Conservation (phyloP, 1,140 invertebrate genomes). For the Eueides isabella region DNA sequence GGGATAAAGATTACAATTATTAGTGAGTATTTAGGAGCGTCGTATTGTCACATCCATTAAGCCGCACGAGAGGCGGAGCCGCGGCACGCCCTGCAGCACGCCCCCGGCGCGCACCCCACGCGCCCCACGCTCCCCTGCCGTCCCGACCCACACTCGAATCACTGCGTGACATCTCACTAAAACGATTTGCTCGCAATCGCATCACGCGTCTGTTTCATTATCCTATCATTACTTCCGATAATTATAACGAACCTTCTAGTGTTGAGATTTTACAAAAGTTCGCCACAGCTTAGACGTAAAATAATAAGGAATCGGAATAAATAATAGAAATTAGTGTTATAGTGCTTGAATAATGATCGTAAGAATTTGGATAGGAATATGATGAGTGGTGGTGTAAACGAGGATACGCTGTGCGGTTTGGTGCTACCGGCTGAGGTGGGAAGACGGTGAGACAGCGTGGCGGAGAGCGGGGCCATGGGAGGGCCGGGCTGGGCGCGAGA, state of each 20-base stretch:
- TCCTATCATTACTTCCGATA: constrained; percentile 52
- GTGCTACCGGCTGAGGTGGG: constrained; percentile 34
- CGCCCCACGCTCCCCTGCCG: constrained; percentile 41
- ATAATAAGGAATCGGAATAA: not conserved
- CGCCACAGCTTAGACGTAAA: not conserved
- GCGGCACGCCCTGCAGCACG: constrained; percentile 58
- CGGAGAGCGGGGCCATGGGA: constrained; percentile 48
- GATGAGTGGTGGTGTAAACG: constrained; percentile 36
- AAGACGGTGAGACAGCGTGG: constrained; percentile 24
- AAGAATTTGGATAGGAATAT: constrained; percentile 38
- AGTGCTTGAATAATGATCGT: constrained; percentile 25
- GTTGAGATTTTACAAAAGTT: not conserved
- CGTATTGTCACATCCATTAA: constrained; percentile 80
- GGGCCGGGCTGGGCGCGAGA: constrained; percentile 61
- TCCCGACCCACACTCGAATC: constrained; percentile 32
- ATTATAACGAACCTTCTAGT: constrained; percentile 27
- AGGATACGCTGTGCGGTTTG: constrained; percentile 32
- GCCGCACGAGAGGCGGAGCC: constrained; percentile 59
- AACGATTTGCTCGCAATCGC: constrained; percentile 75
- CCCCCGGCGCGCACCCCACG: constrained; percentile 52
- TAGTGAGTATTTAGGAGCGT: constrained; percentile 69
- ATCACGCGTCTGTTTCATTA: constrained; percentile 63
- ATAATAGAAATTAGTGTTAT: not conserved
- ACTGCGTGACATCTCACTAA: constrained; percentile 63
- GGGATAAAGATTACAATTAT: constrained; percentile 75